These are phyloP conservation scores for Heteromurus nitidus DNA, from an alignment of 2,888 invertebrate genomes.

Conservation along the genomic window DNA sequence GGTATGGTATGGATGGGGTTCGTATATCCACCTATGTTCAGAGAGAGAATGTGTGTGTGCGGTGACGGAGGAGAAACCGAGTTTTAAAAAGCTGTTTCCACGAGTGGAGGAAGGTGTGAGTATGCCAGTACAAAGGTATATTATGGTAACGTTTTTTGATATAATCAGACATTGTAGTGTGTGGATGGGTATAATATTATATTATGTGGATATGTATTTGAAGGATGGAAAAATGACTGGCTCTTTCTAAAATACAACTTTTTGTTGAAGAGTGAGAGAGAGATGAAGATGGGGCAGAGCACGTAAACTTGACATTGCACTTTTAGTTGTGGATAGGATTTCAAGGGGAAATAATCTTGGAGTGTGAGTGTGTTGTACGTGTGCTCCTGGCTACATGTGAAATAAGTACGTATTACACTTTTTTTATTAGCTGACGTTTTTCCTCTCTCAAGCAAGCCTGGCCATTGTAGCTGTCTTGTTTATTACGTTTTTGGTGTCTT, in stretches of 20 bases:
- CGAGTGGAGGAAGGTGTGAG: too few species aligned
- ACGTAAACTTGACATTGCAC: constrained; percentile 61
- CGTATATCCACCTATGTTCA: too few species aligned
- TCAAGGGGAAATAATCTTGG: constrained; percentile 53
- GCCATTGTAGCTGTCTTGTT: constrained; percentile 12
- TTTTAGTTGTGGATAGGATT: constrained; percentile 60
- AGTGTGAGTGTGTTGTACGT: constrained; percentile 7
- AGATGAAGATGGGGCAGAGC: constrained; percentile 21
- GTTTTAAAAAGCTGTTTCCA: too few species aligned
- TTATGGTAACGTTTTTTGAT: too few species aligned
- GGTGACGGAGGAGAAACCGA: too few species aligned
- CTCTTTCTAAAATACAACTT: constrained; percentile 17
- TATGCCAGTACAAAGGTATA: too few species aligned
- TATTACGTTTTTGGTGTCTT: constrained; percentile 5
- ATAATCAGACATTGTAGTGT: too few species aligned
- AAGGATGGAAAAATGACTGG: constrained; percentile 45
- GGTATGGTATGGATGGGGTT: too few species aligned
- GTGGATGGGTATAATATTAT: neutral
- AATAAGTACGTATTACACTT: constrained; percentile 22
- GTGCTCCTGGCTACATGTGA: constrained; percentile 26
- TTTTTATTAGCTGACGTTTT: constrained; percentile 20
- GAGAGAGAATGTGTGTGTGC: too few species aligned
- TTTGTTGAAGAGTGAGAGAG: constrained; percentile 4
- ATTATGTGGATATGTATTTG: constrained; percentile 14
- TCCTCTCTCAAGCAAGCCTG: constrained; percentile 1